These are phyloP conservation scores for Tiaroga cobitis DNA, from an alignment of 2,797 vertebrate genomes.

Conservation along the genomic window DNA sequence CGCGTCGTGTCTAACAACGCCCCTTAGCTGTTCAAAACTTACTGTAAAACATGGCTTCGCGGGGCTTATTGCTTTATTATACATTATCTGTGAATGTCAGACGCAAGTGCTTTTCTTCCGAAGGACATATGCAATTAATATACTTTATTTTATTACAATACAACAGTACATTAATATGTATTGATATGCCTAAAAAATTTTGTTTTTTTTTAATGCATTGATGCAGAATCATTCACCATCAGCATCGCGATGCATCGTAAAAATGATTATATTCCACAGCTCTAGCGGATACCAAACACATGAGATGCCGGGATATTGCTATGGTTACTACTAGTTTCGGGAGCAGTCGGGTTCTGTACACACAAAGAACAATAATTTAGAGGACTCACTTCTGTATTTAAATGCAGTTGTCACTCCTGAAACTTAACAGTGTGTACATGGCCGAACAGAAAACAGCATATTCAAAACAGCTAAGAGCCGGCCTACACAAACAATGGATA, in stretches of 20 bases:
- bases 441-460: neutral
- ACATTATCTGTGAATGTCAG: no score
- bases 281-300: neutral
- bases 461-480: neutral
- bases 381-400: neutral
- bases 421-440: neutral
- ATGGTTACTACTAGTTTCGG: neutral
- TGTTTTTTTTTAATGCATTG: neutral
- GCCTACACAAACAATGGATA: neutral
- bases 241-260: neutral
- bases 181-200: no score
- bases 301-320: neutral
- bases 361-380: neutral
- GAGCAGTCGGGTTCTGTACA: neutral
- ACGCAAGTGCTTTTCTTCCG: no score
- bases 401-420: neutral
- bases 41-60: no score
- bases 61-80: no score
- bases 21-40: no score
- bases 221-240: neutral
- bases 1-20: no score
- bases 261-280: neutral
- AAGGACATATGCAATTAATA: no score
- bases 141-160: no score
- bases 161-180: no score